Evolutionary conservation across 1,140 invertebrate genomes (phyloP).

Genomic region (Pachypeltis micranthus): DNA sequence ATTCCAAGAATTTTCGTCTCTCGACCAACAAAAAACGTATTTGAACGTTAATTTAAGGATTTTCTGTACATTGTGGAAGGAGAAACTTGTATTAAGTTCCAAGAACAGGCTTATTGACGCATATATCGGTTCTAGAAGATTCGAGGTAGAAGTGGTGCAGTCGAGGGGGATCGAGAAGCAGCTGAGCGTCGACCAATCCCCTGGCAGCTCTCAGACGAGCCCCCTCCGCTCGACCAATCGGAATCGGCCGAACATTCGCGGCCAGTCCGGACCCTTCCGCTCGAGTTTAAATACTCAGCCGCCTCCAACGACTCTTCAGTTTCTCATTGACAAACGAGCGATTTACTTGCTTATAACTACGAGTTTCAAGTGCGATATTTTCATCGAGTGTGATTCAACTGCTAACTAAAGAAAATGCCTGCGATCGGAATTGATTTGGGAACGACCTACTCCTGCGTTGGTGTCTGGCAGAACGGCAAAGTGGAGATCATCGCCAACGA

Average conservation of each 20-base stretch:
- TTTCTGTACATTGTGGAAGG: too few species aligned
- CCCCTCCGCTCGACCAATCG: too few species aligned
- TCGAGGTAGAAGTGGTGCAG: too few species aligned
- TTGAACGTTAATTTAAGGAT: too few species aligned
- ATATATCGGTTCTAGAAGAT: too few species aligned
- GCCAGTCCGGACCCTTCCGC: background rate
- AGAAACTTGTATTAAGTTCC: too few species aligned
- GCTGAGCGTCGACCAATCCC: too few species aligned
- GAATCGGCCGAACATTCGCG: background rate
- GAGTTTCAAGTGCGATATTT: background rate
- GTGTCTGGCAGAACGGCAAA: conserved; percentile 71
- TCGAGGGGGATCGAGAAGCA: too few species aligned
- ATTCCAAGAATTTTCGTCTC: too few species aligned
- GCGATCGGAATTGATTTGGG: conserved; percentile 36
- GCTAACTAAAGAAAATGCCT: conserved; percentile 29
- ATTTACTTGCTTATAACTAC: background rate
- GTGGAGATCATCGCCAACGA: conserved; percentile 90
- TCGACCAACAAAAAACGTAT: too few species aligned
- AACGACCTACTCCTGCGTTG: conserved; percentile 62
- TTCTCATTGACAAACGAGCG: background rate
- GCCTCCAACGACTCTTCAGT: background rate
- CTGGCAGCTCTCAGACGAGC: too few species aligned
- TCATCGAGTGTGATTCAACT: background rate
- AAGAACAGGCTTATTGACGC: too few species aligned
- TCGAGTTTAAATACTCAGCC: background rate